Conservation (phyloP, 2,113 vertebrate genomes). For the Hemibagrus wyckioides region DNA sequence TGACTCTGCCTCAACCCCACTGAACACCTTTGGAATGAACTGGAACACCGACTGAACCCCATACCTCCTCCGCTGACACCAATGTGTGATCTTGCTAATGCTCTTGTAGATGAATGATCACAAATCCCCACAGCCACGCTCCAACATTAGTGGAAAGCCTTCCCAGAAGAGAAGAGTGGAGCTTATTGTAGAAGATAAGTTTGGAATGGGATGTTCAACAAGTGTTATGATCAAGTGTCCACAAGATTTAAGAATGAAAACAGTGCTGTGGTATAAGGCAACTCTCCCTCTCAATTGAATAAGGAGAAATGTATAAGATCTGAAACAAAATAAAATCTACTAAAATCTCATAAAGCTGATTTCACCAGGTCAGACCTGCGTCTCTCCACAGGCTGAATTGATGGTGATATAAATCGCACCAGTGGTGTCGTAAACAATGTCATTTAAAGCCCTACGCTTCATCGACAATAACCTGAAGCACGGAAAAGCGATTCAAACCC, state of each 20-base stretch:
- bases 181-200: no score
- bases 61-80: not conserved
- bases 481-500: not conserved
- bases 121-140: no score
- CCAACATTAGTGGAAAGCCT: no score
- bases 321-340: not conserved
- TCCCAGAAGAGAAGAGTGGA: no score
- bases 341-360: not conserved
- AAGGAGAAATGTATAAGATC: not conserved
- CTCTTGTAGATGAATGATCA: no score
- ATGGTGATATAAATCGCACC: not conserved
- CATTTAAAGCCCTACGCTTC: not conserved
- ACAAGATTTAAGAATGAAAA: not conserved
- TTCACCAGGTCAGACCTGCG: not conserved
- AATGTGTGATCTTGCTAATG: not conserved
- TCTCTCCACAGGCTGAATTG: not conserved
- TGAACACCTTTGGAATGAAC: not conserved
- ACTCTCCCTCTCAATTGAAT: not conserved
- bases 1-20: not conserved
- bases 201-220: no score
- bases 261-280: not conserved
- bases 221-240: no score
- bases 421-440: not conserved
- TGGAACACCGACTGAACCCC: not conserved
- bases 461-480: not conserved